Conservation (phyloP, 2,113 vertebrate species). For the Falco punctatus region DNA sequence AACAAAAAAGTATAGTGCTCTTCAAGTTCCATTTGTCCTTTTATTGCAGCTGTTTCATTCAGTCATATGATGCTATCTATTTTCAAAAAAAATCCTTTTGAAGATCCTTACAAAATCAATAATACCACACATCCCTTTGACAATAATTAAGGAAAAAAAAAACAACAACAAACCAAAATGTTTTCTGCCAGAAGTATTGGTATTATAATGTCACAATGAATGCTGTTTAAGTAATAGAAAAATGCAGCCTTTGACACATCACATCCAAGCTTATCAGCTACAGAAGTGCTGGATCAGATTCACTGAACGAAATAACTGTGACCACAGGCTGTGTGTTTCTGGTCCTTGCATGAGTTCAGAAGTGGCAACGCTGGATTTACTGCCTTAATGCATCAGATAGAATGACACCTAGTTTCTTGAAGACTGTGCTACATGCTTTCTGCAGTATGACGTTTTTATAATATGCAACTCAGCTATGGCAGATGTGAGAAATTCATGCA, state of each 20-base stretch:
- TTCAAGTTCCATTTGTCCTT: background rate
- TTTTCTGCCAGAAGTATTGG: background rate
- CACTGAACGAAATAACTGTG: background rate
- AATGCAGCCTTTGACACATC: background rate
- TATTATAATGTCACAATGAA: background rate
- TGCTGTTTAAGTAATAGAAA: background rate
- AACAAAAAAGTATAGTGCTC: too few species aligned
- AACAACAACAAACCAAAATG: background rate
- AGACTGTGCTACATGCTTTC: background rate
- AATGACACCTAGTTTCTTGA: background rate
- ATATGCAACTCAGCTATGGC: background rate
- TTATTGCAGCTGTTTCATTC: background rate
- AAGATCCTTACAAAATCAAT: background rate
- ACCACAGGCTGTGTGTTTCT: background rate
- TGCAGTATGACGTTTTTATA: background rate
- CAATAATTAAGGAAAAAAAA: background rate
- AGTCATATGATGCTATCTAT: background rate
- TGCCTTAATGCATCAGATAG: background rate
- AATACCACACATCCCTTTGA: background rate
- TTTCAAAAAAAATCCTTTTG: background rate
- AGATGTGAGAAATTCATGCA: background rate
- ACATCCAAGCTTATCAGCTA: background rate
- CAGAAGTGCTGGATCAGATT: background rate
- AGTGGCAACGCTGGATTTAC: background rate
- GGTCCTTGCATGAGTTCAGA: background rate